These are phyloP conservation scores for Callocephalon fimbriatum DNA, from an alignment of 2,113 vertebrate genomes.

Conservation along the genomic window DNA sequence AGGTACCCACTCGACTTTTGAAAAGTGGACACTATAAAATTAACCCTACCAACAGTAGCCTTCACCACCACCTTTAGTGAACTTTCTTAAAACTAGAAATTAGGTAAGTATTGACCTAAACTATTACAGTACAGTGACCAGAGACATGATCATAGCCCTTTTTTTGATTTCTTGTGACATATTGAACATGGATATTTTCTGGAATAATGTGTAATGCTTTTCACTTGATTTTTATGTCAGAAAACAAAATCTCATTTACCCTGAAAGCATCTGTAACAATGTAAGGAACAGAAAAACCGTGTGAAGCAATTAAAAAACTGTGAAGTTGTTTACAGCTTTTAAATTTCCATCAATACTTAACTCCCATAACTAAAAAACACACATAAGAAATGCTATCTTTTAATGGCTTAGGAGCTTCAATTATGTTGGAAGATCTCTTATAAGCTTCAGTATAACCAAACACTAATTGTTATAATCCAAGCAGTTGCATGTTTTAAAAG, in stretches of 20 bases:
- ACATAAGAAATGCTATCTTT: background rate
- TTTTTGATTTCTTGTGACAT: background rate
- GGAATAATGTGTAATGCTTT: background rate
- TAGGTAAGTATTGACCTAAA: background rate
- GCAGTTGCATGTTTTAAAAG: background rate
- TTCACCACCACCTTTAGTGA: background rate
- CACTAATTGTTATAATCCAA: background rate
- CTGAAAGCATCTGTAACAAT: background rate
- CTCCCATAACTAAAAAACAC: background rate
- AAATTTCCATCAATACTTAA: background rate
- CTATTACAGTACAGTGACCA: background rate
- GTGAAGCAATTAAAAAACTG: background rate
- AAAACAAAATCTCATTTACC: background rate
- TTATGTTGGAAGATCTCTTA: background rate
- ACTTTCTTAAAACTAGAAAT: background rate
- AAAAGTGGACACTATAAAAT: background rate
- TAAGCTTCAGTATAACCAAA: background rate
- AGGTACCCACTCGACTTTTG: background rate
- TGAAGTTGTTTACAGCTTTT: background rate
- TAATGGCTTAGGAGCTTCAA: background rate
- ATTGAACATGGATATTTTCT: background rate
- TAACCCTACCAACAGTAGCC: background rate
- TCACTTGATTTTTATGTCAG: background rate
- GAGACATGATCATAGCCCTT: background rate
- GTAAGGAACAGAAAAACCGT: background rate